Evolutionary conservation across 92 coral and sea anemone species (phyloP).

Genomic region (Nematostella vectensis): DNA sequence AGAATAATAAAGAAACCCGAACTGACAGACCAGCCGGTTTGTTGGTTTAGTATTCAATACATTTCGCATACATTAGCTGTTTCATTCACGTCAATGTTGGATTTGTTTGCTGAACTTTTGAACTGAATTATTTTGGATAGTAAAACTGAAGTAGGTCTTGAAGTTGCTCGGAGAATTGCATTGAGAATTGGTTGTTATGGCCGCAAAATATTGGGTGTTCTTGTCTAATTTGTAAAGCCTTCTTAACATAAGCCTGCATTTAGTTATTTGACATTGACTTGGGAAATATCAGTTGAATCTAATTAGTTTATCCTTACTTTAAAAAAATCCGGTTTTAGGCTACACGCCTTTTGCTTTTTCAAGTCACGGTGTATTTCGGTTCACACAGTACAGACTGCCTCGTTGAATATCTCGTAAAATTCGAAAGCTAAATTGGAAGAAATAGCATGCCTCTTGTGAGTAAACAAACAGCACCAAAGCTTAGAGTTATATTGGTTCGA

Average conservation of each 20-base stretch:
- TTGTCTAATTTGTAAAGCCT: constrained; percentile 8
- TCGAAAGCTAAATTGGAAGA: no score
- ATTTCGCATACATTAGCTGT: constrained; percentile 9
- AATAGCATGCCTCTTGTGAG: not conserved
- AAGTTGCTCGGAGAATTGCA: no score
- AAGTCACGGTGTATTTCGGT: not conserved
- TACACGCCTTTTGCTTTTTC: constrained; percentile 2
- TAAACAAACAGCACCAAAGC: constrained; percentile 1
- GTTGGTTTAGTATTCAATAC: constrained; percentile 9
- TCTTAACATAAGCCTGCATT: constrained; percentile 8
- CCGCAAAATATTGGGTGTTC: no score
- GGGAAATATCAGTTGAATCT: constrained; percentile 13
- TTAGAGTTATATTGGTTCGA: not conserved
- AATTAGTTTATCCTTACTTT: constrained; percentile 23
- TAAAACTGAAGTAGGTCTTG: not conserved
- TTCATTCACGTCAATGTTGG: constrained; percentile 9
- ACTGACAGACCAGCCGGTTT: constrained; percentile 8
- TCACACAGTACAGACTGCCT: not conserved
- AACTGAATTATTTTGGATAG: not conserved
- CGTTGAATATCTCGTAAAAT: no score
- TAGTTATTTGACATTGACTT: constrained; percentile 11
- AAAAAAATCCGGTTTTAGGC: constrained; percentile 3
- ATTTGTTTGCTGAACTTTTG: constrained; percentile 7
- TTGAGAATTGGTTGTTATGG: no score
- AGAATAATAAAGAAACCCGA: not conserved